These are phyloP conservation scores for Fringilla coelebs DNA, from an alignment of 2,797 vertebrate species.

Conservation along the genomic window DNA sequence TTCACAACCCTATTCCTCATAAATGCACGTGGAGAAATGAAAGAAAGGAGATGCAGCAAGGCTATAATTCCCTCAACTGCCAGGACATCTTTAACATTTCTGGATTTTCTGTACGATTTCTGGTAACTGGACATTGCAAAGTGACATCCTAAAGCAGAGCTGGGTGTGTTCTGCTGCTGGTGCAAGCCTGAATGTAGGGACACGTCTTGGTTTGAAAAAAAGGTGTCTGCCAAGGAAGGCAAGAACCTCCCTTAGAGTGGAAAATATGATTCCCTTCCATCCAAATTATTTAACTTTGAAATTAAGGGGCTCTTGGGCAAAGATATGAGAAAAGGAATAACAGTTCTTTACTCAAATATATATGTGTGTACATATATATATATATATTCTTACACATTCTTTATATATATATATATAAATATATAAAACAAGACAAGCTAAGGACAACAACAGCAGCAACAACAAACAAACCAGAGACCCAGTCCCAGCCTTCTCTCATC, in stretches of 20 bases:
- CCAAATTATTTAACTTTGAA: too few relatives aligned
- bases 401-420: too few relatives aligned
- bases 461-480: too few relatives aligned
- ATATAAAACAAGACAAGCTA: too few relatives aligned
- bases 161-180: neutral
- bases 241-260: neutral
- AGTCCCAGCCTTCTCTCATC: too few relatives aligned
- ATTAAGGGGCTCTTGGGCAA: too few relatives aligned
- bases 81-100: neutral
- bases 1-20: neutral
- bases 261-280: too few relatives aligned
- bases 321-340: too few relatives aligned
- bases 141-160: neutral
- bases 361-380: too few relatives aligned
- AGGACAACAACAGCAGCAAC: too few relatives aligned
- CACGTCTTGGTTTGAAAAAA: neutral
- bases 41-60: neutral
- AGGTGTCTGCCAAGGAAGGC: neutral
- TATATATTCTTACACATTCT: too few relatives aligned
- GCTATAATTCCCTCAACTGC: neutral
- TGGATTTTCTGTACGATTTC: neutral
- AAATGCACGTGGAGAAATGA: neutral
- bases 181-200: neutral
- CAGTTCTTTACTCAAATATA: too few relatives aligned
- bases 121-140: neutral